Evolutionary conservation across 2,797 vertebrate species (phyloP).

Genomic region (Pangasius sanitwongsei): DNA sequence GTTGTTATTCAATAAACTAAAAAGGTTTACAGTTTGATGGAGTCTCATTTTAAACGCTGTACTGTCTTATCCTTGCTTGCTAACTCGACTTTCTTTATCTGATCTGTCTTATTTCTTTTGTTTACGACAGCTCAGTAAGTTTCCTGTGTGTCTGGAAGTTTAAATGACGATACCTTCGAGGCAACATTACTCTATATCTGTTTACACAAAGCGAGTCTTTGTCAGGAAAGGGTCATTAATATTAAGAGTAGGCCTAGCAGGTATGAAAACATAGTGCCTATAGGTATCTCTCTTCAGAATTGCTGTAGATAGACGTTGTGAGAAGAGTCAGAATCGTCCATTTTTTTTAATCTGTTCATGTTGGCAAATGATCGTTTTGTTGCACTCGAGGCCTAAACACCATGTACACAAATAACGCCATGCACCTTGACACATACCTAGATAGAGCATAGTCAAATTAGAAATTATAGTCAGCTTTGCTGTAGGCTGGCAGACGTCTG

Average conservation of each 20-base stretch:
- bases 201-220: neutral
- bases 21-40: neutral
- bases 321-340: neutral
- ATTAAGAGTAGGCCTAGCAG: neutral
- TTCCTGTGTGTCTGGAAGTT: neutral
- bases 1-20: neutral
- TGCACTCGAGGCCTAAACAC: neutral
- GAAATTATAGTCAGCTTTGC: too few relatives aligned
- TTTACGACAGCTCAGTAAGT: neutral
- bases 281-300: neutral
- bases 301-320: neutral
- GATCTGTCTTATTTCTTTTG: neutral
- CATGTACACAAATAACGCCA: neutral
- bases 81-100: neutral
- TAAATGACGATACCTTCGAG: too few relatives aligned
- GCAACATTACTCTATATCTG: neutral
- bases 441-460: neutral
- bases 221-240: neutral
- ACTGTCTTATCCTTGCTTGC: neutral
- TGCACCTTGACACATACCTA: neutral
- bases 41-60: neutral
- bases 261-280: neutral
- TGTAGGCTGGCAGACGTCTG: neutral
- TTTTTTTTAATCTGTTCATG: neutral
- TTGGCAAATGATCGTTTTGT: neutral